Base-by-base conservation (phyloP, 1,140 invertebrate species). In the Apis dorsata region DNA sequence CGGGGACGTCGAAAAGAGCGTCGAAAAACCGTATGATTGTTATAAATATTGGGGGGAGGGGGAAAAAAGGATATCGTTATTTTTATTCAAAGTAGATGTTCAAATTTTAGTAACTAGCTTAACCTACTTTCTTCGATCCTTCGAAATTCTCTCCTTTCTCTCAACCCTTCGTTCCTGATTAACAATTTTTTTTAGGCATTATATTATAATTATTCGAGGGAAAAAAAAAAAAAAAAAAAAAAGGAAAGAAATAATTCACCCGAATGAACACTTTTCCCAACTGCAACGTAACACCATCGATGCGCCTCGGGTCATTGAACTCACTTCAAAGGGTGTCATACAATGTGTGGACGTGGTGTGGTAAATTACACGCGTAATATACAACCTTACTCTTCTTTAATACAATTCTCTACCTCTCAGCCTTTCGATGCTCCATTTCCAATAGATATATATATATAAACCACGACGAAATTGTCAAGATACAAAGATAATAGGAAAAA, bases 1-100 rank as follows among this genome's bases (percentile, higher is more conserved):
- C 53, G 62, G 63, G 24, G 55, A 76, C 63, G 55, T 68, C 72
- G 62, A 75, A 73, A 55, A 24, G 11, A 51, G 79, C 72, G 34
- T 68, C 17, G 62, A 49, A 59, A 81, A 15, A 51, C n/a, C 17
- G 53, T 49, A 8, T 59, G 44, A 68, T 81, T 76, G 59, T 51
- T 75, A 81, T 49, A 66, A 68, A 66, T 75, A 66, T 66, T 49
- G 44, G 34, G 2, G 34, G 2, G 28, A 28, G 28, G 28, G 28
- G 28, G 28, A 24, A 24, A 24, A 0, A 24, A 1, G 28, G 28
- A 28, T 28, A 28, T 24, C 24, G 24, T 24, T 24, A 24, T 24
- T 24, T 24, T 24, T 0, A 24, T 24, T 24, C 24, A 24, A 24
- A 24, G 0, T 24, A 24, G 11, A 21, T 70, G 34, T 65, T 57